A percentile compares a stretch with the other conserved stretches of the same genome.
phyloP scores from a whole-genome alignment of 2,888 invertebrate species.

The Apotomis turbidana region DNA sequence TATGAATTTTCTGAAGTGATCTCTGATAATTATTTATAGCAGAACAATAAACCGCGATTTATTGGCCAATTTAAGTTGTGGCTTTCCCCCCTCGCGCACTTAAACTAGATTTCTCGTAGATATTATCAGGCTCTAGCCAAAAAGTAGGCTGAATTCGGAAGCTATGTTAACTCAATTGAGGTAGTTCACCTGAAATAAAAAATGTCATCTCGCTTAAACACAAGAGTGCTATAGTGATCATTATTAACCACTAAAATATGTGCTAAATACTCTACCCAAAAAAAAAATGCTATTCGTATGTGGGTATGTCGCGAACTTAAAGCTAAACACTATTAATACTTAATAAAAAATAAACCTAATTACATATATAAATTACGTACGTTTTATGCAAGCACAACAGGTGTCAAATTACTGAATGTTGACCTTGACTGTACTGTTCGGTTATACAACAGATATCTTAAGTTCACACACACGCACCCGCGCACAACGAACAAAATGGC shows the following conservation, averaged over 20 bases:
- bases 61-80: neutral
- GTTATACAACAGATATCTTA: slow-evolving; percentile 60
- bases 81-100: neutral
- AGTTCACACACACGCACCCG: slow-evolving; percentile 73
- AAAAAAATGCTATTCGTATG: neutral
- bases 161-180: neutral
- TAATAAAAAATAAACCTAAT: slow-evolving; percentile 15
- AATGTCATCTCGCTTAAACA: no score
- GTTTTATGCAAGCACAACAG: slow-evolving; percentile 73
- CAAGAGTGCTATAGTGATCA: no score
- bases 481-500: slow-evolving; percentile 56
- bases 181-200: neutral
- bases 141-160: neutral
- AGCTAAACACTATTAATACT: neutral
- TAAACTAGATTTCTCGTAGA: neutral
- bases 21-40: neutral
- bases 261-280: neutral
- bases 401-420: slow-evolving; percentile 71
- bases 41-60: neutral
- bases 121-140: neutral
- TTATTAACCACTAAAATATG: neutral
- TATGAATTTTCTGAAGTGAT: neutral
- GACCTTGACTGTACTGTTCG: slow-evolving; percentile 69
- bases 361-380: slow-evolving; percentile 62
- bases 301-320: neutral